Conservation (phyloP, 2,888 invertebrate genomes). For the Cordilura impudica region DNA sequence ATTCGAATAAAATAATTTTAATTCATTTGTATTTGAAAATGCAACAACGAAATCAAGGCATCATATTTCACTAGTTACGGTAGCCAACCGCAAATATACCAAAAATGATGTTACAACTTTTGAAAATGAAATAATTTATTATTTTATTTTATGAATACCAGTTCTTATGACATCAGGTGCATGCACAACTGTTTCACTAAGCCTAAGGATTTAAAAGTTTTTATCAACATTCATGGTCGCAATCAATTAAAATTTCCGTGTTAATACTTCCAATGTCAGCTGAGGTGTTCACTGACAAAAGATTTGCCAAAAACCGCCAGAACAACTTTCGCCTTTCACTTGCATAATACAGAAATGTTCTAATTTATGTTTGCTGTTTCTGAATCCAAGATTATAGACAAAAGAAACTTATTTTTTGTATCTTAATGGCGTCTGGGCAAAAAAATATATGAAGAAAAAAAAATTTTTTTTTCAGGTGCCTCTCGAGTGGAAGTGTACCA, state of each 20-base stretch:
- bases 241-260: conserved; percentile 65
- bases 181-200: conserved; percentile 33
- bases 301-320: too few species aligned
- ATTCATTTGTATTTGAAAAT: conserved; percentile 19
- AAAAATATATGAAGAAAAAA: too few species aligned
- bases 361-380: too few species aligned
- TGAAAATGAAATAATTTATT: conserved; percentile 40
- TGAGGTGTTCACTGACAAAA: too few species aligned
- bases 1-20: conserved; percentile 33
- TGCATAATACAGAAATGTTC: too few species aligned
- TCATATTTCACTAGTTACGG: neutral
- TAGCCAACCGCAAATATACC: neutral
- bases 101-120: conserved; percentile 17
- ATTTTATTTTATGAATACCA: conserved; percentile 35
- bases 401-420: too few species aligned
- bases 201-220: conserved; percentile 67
- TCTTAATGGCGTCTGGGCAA: too few species aligned
- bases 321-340: too few species aligned
- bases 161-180: conserved; percentile 9
- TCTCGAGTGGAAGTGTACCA: too few species aligned
- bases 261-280: conserved; percentile 39
- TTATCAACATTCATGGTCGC: conserved; percentile 65
- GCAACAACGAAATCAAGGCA: neutral
- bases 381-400: too few species aligned
- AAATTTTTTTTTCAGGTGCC: too few species aligned